Conservation (phyloP, 2,797 vertebrate genomes). For the Eleutherodactylus coqui region DNA sequence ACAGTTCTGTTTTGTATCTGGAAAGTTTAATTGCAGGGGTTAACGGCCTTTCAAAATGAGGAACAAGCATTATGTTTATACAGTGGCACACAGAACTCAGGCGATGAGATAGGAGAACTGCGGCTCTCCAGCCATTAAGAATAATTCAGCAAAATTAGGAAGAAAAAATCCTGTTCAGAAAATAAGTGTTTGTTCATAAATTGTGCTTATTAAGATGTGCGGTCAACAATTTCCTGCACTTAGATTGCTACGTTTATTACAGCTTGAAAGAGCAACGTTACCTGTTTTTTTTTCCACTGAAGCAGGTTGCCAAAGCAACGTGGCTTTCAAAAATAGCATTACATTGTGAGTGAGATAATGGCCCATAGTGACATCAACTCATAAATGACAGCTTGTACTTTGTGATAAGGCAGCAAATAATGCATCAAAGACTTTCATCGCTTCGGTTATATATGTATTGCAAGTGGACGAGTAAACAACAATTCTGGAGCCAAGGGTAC, state of each 20-base stretch:
- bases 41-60: not conserved
- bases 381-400: constrained; percentile 29
- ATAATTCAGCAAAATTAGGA: constrained; percentile 8
- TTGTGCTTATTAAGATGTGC: constrained; percentile 17
- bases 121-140: not conserved
- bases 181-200: constrained; percentile 21
- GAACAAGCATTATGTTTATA: not conserved
- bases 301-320: constrained; percentile 58
- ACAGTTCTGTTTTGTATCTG: not conserved
- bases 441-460: not conserved
- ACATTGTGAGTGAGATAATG: constrained; percentile 60
- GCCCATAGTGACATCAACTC: constrained; percentile 49
- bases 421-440: constrained; percentile 14
- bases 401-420: constrained; percentile 37
- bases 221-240: constrained; percentile 28
- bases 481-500: not conserved
- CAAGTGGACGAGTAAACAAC: not conserved
- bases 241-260: constrained; percentile 34
- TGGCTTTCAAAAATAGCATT: constrained; percentile 54
- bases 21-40: not conserved
- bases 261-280: constrained; percentile 26
- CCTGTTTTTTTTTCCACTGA: constrained; percentile 11
- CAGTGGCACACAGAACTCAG: not conserved
- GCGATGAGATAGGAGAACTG: not conserved
- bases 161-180: not conserved